Base-by-base conservation (phyloP, 1,140 invertebrate genomes). In the Bombyx mori region DNA sequence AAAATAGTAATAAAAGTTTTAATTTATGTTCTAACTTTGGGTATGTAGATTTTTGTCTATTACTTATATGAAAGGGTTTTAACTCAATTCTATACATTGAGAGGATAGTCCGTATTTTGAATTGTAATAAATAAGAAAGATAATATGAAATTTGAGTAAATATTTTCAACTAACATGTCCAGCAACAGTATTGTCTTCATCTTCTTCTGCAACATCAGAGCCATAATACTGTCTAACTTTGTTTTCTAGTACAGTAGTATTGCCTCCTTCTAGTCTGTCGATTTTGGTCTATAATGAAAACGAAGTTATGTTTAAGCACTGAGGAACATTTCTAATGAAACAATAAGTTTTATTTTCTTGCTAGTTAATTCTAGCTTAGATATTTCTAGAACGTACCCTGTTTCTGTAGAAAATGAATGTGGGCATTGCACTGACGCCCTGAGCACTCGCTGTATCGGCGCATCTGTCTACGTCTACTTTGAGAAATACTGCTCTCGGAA, bases 351-450 rank as follows among this genome's bases (percentile, higher is more conserved):
- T 35, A 2, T 35, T 35, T 35, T 35, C 26, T 35, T 18, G 12
- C 12, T 35, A 51, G 6, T 6, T 22, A 10, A 51, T 35, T 9
- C 0, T 7, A 35, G 8, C 6, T 51, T 35, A 1, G 10, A 12
- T 7, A 44, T 4, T 44, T 9, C 8, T 44, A 8, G 1, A 12
- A 71, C 71, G 73, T 79, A 92, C 91, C 80, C 93, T 91, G 79
- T 98, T 99, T 62, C 93, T 92, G 78, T 97, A 99, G 74, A 99
- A 97, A 61, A 98, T 94, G 78, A 99, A 99, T 6, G 98, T 99
- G 7, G 98, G 98, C 97, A 99, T 99, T 2, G 97, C 96, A 61
- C 91, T 93, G 12, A 99, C 94, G 48, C 95, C 95, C 79, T 99
- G 93, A 22, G 89, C 88, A 26, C 92, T 90, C 2, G 97, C 96